A percentile compares a stretch with the other conserved stretches of the same genome.
Evolutionary conservation across 2,113 vertebrate genomes (phyloP).

Genomic region (Serilophus lunatus): DNA sequence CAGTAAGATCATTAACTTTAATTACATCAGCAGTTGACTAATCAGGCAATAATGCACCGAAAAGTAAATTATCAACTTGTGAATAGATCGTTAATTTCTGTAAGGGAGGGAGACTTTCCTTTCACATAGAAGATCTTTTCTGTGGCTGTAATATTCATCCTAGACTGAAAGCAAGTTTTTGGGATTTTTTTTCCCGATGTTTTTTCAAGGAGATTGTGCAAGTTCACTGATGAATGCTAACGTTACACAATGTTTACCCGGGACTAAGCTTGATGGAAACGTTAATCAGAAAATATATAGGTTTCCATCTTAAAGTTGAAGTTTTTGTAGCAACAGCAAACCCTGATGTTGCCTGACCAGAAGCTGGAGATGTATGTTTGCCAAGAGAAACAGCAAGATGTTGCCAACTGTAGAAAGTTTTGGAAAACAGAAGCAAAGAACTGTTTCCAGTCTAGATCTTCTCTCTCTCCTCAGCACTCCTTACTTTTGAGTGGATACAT

Average conservation of each 20-base stretch:
- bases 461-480: neutral
- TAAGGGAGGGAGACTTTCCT: neutral
- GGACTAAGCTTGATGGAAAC: neutral
- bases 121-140: neutral
- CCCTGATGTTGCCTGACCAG: neutral
- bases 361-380: neutral
- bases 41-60: neutral
- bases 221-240: neutral
- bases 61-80: neutral
- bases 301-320: neutral
- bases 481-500: neutral
- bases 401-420: neutral
- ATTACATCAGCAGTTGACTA: neutral
- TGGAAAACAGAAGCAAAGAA: neutral
- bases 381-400: constrained; percentile 1
- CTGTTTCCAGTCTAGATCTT: neutral
- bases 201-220: neutral
- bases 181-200: neutral
- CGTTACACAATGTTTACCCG: neutral
- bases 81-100: neutral
- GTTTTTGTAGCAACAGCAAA: neutral
- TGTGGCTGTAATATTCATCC: neutral
- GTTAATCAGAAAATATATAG: constrained; percentile 14
- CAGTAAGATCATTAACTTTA: neutral
- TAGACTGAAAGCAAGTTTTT: neutral